A percentile compares a stretch with the other conserved stretches of the same genome.
Evolutionary conservation across 1,140 invertebrate species (phyloP).

Genomic region (Coptotermes formosanus): DNA sequence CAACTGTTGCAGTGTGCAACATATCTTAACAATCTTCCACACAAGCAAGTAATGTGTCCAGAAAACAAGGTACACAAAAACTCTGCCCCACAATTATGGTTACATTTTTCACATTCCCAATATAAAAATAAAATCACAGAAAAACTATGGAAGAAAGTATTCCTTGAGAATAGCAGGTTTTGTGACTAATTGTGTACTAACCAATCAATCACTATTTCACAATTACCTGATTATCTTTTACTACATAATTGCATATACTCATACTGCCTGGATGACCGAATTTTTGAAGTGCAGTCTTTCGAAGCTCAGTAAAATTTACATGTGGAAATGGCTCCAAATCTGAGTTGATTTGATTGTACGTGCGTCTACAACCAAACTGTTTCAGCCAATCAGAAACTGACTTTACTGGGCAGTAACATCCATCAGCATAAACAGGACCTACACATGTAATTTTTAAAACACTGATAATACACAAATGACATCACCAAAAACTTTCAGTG

Average conservation of each 20-base stretch:
- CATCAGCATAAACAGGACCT: slow-evolving; percentile 75
- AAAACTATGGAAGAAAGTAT: no score
- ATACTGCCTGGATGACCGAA: slow-evolving; percentile 74
- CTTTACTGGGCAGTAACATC: slow-evolving; percentile 78
- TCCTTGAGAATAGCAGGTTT: no score
- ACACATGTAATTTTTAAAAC: slow-evolving; percentile 41
- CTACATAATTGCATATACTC: slow-evolving; percentile 88
- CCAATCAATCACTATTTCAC: no score
- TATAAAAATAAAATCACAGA: no score
- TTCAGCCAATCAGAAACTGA: slow-evolving; percentile 66
- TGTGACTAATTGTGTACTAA: no score
- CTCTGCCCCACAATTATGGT: no score
- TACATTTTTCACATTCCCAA: no score
- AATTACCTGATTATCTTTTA: slow-evolving; percentile 76
- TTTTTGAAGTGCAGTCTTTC: slow-evolving; percentile 59
- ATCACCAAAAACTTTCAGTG: no score
- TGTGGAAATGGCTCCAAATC: slow-evolving; percentile 70
- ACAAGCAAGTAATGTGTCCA: no score
- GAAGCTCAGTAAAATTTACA: slow-evolving; percentile 70
- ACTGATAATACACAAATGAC: slow-evolving; percentile 29
- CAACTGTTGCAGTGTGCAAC: no score
- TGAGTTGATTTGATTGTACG: slow-evolving; percentile 68
- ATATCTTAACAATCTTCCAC: no score
- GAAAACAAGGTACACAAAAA: no score
- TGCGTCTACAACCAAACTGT: slow-evolving; percentile 63